Evolutionary conservation across 2,888 invertebrate genomes (phyloP).

Genomic region (Erebia palarica): DNA sequence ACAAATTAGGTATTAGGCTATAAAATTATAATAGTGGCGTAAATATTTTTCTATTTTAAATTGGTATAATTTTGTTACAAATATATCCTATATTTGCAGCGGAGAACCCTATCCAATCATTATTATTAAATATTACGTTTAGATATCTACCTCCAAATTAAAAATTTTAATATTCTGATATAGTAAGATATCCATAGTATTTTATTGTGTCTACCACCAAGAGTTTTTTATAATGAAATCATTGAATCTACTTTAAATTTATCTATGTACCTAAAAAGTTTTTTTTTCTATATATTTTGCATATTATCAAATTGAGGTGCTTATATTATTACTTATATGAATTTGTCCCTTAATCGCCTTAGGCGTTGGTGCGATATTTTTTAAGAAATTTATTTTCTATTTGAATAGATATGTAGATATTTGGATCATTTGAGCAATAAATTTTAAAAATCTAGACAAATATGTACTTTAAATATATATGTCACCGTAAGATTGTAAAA

Average conservation of each 20-base stretch:
- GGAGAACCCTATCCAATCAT: background rate
- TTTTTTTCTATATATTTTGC: conserved; percentile 32
- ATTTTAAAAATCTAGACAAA: background rate
- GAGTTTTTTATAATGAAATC: conserved; percentile 23
- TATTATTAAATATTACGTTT: conserved; percentile 20
- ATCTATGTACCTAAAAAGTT: conserved; percentile 22
- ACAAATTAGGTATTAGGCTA: conserved; percentile 24
- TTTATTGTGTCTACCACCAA: conserved; percentile 21
- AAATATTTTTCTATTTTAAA: conserved; percentile 38
- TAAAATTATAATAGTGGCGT: conserved; percentile 31
- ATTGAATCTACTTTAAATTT: conserved; percentile 21
- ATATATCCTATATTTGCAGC: conserved; percentile 8
- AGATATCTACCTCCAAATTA: conserved; percentile 25
- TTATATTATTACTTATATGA: conserved; percentile 49
- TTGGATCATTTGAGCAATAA: conserved; percentile 31
- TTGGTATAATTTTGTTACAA: conserved; percentile 27
- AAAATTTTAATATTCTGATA: conserved; percentile 20
- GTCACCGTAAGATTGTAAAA: no score
- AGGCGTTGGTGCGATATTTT: conserved; percentile 67
- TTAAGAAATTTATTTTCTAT: conserved; percentile 52
- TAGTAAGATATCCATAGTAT: conserved; percentile 1
- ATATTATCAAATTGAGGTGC: conserved; percentile 58
- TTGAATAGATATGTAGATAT: conserved; percentile 39
- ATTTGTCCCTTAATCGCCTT: conserved; percentile 49
- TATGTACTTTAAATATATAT: no score